Evolutionary conservation across 1,140 invertebrate genomes (phyloP), one percentile per base, ranked within the genome.

Genomic region (Ips typographus): DNA sequence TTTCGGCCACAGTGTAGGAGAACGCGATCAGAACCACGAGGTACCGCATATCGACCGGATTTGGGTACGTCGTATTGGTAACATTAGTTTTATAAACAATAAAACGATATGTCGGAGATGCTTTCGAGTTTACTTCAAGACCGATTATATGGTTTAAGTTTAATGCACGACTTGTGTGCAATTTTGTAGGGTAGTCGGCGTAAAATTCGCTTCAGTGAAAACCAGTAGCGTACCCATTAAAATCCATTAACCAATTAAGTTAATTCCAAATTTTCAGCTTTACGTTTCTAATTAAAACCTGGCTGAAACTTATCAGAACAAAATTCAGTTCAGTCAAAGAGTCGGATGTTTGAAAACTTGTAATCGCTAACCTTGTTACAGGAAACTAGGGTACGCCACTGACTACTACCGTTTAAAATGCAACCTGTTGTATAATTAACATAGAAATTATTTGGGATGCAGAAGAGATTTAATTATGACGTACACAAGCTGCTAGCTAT

Each of bases 181-280:
- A 63, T 63, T 63, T 63, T 53, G 36, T 63, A 2, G 61, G 61
- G 61, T 52, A 63, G 8, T 51, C 38, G 49, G 61, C 40, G 43
- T 63, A 40, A 51, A 53, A 63, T 63, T 51, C 38, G 22, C 38
- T 52, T 22, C 38, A 43, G 61, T 63, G 47, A 47, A 63, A 63
- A 52, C 6, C 6, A 44, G 52, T 63, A 8, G 22, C 22, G 22
- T 22, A 22, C 22, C 22, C 22, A 0, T 22, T 22, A 22, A 22
- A 22, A 22, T 22, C 22, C 22, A 22, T 22, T 22, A 22, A 0
- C 22, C 22, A 22, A 22, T 22, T 22, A 22, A 22, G 22, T 22
- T 22, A 22, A 22, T 22, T 22, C 22, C 22, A 22, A 22, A 22
- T 22, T 22, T 22, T 22, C 22, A 22, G 22, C 22, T 22, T 0